Base-by-base conservation (phyloP, 1,140 invertebrate genomes). In the Heliconius himera region DNA sequence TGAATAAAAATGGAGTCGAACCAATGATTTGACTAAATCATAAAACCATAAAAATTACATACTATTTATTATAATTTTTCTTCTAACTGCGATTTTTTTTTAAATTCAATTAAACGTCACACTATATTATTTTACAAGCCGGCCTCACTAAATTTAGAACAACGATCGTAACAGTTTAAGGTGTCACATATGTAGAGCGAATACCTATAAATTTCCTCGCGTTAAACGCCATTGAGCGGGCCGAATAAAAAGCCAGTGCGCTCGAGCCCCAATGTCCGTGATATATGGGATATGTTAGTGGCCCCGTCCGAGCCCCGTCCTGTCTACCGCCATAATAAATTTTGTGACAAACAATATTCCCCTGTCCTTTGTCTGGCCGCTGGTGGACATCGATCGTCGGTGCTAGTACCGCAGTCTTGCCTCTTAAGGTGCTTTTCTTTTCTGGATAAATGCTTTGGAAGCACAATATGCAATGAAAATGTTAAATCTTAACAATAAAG, bases 281-380 rank as follows among this genome's bases (percentile, higher is more conserved):
- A 87, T 83, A 87, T 84, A 85, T 84, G 84, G 83, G 81, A 83
- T 83, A 81, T 87, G 85, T 89, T 80, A 74, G 60, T 82, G 73
- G 82, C 79, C 77, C 73, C 79, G 84, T 86, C 82, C 80, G 81
- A 83, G 78, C 81, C 81, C 82, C 79, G 79, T 79, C 77, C 82
- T 83, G 86, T 86, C 87, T 83, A 81, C 81, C 84, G 84, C 86
- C 86, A 86, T 92, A 93, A 94, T 94, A 93, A 94, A 94, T 92
- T 93, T 91, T 89, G 87, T 90, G 91, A 92, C 90, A 93, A 93
- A 93, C 91, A 93, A 94, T 91, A 91, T 92, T 90, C 88, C 88
- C 87, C 77, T 86, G 85, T 87, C 90, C 87, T 90, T 92, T 93
- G 90, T 94, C 86, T 91, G 89, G 81, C 76, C 82, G 82, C 81